Conservation (phyloP, 2,113 vertebrate genomes). For the Egretta garzetta region DNA sequence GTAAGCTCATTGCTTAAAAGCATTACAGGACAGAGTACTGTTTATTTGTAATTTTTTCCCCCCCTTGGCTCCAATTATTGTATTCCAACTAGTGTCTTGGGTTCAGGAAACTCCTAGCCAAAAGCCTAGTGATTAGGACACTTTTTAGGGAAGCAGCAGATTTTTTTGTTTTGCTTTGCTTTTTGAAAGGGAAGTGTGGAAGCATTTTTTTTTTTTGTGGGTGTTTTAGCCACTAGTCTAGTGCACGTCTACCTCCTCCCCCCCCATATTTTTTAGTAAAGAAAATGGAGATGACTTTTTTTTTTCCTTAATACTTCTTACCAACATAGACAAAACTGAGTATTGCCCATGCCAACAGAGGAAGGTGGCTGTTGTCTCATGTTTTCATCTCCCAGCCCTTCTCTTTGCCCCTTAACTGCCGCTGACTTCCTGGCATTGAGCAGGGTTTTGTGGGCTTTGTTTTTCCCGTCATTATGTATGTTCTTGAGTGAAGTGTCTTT, state of each 20-base stretch:
- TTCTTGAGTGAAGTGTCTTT: not conserved
- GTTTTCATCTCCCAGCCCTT: not conserved
- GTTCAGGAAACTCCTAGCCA: not conserved
- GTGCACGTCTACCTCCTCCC: rapidly evolving
- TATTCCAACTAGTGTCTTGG: not conserved
- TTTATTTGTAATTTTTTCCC: not conserved
- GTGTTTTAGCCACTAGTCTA: not conserved
- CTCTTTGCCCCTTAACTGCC: not conserved
- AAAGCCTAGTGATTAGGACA: not conserved
- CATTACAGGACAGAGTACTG: not conserved
- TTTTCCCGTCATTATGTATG: not conserved
- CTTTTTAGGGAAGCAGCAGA: not conserved
- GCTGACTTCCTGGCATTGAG: not conserved
- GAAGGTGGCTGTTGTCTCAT: not conserved
- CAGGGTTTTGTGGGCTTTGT: not conserved
- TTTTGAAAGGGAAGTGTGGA: not conserved
- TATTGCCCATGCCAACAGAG: not conserved
- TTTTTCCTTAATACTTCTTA: not conserved
- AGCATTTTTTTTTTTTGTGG: not conserved
- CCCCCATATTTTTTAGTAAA: rapidly evolving
- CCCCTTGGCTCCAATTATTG: not conserved
- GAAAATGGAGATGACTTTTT: not conserved
- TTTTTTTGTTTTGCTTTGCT: not conserved
- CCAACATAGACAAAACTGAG: not conserved
- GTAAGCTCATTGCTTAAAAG: not conserved